Evolutionary conservation across 2,113 vertebrate species (phyloP).

Genomic region (Neomonachus schauinslandi): DNA sequence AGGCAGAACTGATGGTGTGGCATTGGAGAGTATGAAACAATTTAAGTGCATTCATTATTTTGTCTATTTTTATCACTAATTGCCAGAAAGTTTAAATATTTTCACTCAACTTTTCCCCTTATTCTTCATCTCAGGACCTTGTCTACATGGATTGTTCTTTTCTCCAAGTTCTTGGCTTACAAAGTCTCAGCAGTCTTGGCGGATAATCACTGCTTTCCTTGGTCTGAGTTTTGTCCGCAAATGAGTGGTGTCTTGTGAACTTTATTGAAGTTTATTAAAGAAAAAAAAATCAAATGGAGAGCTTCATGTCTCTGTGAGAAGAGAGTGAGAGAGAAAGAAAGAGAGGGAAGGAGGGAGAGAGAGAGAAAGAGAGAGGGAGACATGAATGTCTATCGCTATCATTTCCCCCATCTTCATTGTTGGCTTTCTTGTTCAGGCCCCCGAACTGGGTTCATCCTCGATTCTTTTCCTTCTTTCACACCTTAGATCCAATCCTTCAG

Average conservation of each 20-base stretch:
- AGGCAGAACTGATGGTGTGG: not conserved
- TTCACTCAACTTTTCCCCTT: not conserved
- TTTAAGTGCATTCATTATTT: not conserved
- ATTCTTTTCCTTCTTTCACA: not conserved
- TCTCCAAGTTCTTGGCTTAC: not conserved
- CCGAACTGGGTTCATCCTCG: not conserved
- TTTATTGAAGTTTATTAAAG: not conserved
- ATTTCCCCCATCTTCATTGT: not conserved
- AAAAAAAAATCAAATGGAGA: not conserved
- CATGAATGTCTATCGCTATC: not conserved
- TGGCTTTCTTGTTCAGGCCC: not conserved
- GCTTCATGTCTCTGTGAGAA: not conserved
- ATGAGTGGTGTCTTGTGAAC: not conserved
- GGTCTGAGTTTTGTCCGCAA: not conserved
- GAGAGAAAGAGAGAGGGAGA: not conserved
- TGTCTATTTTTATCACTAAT: not conserved
- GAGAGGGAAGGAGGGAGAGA: not conserved
- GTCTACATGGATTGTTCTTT: slow-evolving; percentile 12
- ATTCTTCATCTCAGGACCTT: not conserved
- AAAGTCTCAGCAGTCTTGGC: not conserved
- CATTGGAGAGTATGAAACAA: not conserved
- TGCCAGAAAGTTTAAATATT: not conserved
- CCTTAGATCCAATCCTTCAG: not conserved
- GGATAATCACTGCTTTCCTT: not conserved
- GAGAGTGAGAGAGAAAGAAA: not conserved